These are phyloP conservation scores for Discoglossus pictus DNA, from an alignment of 2,797 vertebrate species.

Conservation along the genomic window DNA sequence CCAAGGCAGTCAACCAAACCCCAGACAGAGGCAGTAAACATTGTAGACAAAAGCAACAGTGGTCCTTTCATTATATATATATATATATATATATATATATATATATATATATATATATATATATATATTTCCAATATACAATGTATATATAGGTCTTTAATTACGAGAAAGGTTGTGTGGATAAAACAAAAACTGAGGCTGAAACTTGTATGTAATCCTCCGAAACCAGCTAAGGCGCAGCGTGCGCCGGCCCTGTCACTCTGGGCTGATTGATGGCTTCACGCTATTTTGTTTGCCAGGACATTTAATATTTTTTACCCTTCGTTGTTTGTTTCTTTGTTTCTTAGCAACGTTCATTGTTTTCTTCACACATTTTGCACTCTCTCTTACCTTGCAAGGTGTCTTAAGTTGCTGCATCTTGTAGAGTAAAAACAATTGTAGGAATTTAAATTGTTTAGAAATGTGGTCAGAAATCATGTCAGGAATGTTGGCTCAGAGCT, in stretches of 20 bases:
- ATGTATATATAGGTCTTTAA: too few relatives aligned
- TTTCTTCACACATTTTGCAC: constrained; percentile 14
- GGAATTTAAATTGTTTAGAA: constrained; percentile 5
- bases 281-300: constrained; percentile 40
- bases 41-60: too few relatives aligned
- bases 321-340: constrained; percentile 36
- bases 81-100: too few relatives aligned
- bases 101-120: too few relatives aligned
- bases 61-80: too few relatives aligned
- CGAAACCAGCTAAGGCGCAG: constrained; percentile 52
- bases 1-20: too few relatives aligned
- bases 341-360: constrained; percentile 46
- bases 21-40: too few relatives aligned
- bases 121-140: too few relatives aligned
- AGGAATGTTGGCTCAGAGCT: constrained; percentile 16
- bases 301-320: constrained; percentile 31
- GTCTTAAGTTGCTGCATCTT: not conserved
- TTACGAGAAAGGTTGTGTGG: too few relatives aligned
- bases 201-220: constrained; percentile 57
- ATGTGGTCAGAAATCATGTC: not conserved
- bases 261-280: constrained; percentile 26
- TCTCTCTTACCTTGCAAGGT: constrained; percentile 4
- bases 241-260: constrained; percentile 35
- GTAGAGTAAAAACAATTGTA: constrained; percentile 18
- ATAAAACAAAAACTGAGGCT: constrained; percentile 54